Base-by-base conservation (phyloP, 2,888 invertebrate genomes). In the Entomobrya proxima region DNA sequence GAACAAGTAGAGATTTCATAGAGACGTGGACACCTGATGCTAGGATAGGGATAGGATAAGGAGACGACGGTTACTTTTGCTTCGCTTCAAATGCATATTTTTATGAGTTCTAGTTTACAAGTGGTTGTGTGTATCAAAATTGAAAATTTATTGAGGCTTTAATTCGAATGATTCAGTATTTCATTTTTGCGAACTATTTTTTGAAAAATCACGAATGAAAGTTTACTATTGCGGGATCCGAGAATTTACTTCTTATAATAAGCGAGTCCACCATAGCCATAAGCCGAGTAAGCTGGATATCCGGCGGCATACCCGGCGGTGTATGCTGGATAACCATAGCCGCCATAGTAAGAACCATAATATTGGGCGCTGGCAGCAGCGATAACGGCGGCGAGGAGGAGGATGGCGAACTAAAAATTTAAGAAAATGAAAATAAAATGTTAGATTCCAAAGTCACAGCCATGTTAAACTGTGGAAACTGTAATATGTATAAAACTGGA, bases 351-450 rank as follows among this genome's bases (percentile, higher is more conserved):
- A 4, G 30, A 30, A 24, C 79, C 85, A 24, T 86, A 86, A 69
- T 86, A 86, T 58, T 86, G 86, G 58, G 86, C 86, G 67, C 30
- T 40, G 55, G 85, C 50, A 32, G 21, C 81, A 21, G 81, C 86
- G 7, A 86, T 77, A 50, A 81, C 77, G 32, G 86, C 86, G 77
- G 44, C 86, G 81, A 86, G 82, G 50, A 86, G 47, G 27, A 86
- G 86, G 86, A 86, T 35, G 58, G 82, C 86, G 44, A 86, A 82
- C 86, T 86, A 52, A 37, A 82, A 82, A 3, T 7, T 52, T 74
- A 52, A 7, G 30, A 64, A 64, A 58, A 44, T 58, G 5, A 27
- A 13, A 61, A 32, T 21, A 24, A 35, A 69, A 69, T 21, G 6
- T 69, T 21, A 40, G 7, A 40, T 40, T 40, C 15, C 44, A 40